Conservation (phyloP, 2,888 invertebrate species). For the Drosophila infuscata region DNA sequence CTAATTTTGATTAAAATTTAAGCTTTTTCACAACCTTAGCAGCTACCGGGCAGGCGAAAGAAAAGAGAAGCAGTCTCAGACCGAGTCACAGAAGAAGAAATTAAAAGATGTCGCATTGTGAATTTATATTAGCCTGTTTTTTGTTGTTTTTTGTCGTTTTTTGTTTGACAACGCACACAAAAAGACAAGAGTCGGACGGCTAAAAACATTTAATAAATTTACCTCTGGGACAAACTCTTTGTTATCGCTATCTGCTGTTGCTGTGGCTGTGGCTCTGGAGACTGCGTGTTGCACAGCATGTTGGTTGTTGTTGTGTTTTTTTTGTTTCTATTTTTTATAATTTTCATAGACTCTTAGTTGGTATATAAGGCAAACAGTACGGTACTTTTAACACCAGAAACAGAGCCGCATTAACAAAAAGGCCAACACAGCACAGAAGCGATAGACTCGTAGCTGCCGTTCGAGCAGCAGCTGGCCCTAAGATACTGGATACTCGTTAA, state of each 20-base stretch:
- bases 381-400: constrained; percentile 80
- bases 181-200: constrained; percentile 32
- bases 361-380: constrained; percentile 77
- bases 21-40: constrained; percentile 78
- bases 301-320: constrained; percentile 38
- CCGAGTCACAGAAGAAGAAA: constrained; percentile 54
- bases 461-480: constrained; percentile 75
- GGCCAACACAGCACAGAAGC: constrained; percentile 81
- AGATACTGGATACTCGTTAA: constrained; percentile 43
- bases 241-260: constrained; percentile 56
- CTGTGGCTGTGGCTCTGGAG: constrained; percentile 4
- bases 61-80: not conserved
- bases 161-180: constrained; percentile 48
- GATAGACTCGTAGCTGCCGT: constrained; percentile 75
- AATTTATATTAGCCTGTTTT: constrained; percentile 57
- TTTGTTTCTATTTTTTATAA: constrained; percentile 41
- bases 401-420: constrained; percentile 55
- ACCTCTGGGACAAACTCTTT: constrained; percentile 45
- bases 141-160: constrained; percentile 14
- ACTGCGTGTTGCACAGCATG: constrained; percentile 59
- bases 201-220: constrained; percentile 73
- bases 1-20: constrained; percentile 82
- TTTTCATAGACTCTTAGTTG: constrained; percentile 56
- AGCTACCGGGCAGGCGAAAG: constrained; percentile 65
- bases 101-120: constrained; percentile 69